Base-by-base conservation (phyloP, 2,888 invertebrate genomes). In the Catocala fraxini region DNA sequence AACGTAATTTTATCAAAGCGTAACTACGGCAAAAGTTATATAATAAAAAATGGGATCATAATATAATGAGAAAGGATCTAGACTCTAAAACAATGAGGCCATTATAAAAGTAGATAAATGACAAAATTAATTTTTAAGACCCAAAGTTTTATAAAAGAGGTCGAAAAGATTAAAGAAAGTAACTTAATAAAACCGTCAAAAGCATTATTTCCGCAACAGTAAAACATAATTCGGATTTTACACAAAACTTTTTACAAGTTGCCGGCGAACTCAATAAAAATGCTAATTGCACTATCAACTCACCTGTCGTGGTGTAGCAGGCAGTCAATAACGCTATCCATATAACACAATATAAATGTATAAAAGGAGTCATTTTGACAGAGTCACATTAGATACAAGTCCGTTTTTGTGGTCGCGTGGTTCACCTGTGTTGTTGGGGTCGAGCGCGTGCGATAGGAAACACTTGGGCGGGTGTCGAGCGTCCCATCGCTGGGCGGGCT, bases 271-370 rank as follows among this genome's bases (percentile, higher is more conserved):
- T 85, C 86, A 82, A 91, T 90, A 89, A 89, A 91, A 89, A 91
- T 92, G 89, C 85, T 86, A 91, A 90, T 89, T 87, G 83, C 83
- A 85, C 82, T 84, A 84, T 81, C 72, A 77, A 87, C 93, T 93
- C 82, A 94, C 94, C 93, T 89, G 91, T 91, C 70, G 89, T 91
- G 67, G 86, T 89, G 86, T 89, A 89, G 88, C 89, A 91, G 70
- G 82, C 82, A 63, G 89, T 87, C 78, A 92, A 75, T 76, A 94
- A 80, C 75, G 89, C 88, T 86, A 90, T 90, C 89, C 89, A 92
- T 85, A 92, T 87, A 80, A 90, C 93, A 92, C 90, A 89, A 80
- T 93, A 93, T 82, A 93, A 92, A 93, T 90, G 88, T 93, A 93
- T 86, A 92, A 93, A 93, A 92, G 90, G 86, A 89, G 92, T 91